Evolutionary conservation across 2,888 invertebrate genomes (phyloP).

Genomic region (Conus canariensis): DNA sequence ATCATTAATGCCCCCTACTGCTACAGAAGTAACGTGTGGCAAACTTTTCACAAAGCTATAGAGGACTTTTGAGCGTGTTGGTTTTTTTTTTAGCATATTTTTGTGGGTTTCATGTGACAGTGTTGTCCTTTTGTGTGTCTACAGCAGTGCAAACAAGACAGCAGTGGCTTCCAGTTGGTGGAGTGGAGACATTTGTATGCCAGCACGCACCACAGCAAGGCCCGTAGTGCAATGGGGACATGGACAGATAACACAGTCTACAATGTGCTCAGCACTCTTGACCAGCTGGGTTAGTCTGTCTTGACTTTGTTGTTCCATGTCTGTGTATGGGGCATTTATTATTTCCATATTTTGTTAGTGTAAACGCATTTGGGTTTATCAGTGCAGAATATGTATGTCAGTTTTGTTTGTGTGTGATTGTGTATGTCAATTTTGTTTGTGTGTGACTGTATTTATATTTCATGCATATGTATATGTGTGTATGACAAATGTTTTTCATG

Average conservation of each 20-base stretch:
- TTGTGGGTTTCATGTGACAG: too few species aligned
- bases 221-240: conserved; percentile 44
- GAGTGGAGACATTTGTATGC: conserved; percentile 73
- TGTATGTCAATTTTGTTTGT: background rate
- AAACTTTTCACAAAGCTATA: too few species aligned
- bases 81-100: too few species aligned
- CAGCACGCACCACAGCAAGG: conserved; percentile 67
- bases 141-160: conserved; percentile 59
- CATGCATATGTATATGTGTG: background rate
- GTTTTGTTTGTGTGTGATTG: background rate
- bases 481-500: background rate
- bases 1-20: too few species aligned
- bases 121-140: background rate
- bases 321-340: background rate
- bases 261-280: conserved; percentile 63
- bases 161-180: conserved; percentile 51
- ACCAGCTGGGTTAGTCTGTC: conserved; percentile 61
- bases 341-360: background rate
- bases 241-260: conserved; percentile 62
- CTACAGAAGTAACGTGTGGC: too few species aligned
- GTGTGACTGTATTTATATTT: background rate
- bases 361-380: background rate
- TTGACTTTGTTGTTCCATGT: conserved; percentile 8
- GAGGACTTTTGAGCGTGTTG: too few species aligned
- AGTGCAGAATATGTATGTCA: background rate